Conservation (phyloP, 2,797 vertebrate species). For the Fratercula arctica region DNA sequence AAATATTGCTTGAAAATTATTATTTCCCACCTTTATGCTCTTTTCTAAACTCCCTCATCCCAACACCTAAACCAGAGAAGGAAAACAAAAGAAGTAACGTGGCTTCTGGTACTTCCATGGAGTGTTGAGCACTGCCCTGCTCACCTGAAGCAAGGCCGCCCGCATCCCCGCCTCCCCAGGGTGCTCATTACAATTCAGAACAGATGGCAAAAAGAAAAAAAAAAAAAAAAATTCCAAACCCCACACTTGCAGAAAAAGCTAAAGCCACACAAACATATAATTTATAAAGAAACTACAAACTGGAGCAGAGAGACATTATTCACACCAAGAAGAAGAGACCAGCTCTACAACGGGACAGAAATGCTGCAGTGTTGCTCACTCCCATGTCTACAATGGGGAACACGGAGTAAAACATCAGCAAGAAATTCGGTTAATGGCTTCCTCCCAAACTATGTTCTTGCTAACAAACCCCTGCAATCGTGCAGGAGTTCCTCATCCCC, state of each 20-base stretch:
- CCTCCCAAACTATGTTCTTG: neutral
- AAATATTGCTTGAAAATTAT: neutral
- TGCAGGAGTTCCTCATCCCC: neutral
- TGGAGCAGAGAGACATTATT: neutral
- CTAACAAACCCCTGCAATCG: neutral
- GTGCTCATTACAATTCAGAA: slow-evolving; percentile 49
- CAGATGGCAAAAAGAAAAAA: neutral
- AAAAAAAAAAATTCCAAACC: neutral
- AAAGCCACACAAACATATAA: slow-evolving; percentile 40
- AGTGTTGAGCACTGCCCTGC: neutral
- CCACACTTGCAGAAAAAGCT: neutral
- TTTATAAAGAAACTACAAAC: slow-evolving; percentile 53
- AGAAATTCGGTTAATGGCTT: neutral
- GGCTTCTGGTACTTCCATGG: neutral
- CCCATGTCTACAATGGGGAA: neutral
- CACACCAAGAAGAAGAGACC: neutral
- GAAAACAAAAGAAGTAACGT: neutral
- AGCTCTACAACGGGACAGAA: neutral
- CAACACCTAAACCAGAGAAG: neutral
- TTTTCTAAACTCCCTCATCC: neutral
- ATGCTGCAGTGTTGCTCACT: neutral
- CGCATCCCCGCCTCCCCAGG: neutral
- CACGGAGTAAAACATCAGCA: neutral
- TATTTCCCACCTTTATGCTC: neutral
- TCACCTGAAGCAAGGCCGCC: slow-evolving; percentile 28